Conservation (phyloP, 2,113 vertebrate species). For the Phoxinus phoxinus region DNA sequence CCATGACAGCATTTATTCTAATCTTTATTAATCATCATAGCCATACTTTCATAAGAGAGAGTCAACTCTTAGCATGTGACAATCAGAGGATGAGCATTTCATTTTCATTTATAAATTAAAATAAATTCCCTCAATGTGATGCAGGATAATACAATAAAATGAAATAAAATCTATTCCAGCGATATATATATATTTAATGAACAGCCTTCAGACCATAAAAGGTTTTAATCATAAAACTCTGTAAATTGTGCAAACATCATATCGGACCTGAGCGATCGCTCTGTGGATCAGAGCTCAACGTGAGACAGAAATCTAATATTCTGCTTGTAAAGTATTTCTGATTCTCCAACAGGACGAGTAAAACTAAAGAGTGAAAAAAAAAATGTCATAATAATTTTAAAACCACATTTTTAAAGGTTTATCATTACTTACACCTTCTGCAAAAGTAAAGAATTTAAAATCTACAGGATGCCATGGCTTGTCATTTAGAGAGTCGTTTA, state of each 20-base stretch:
- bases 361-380: background rate
- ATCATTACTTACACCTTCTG: background rate
- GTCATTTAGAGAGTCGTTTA: conserved; percentile 48
- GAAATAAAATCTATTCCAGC: background rate
- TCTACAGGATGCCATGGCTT: background rate
- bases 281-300: background rate
- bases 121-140: background rate
- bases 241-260: conserved; percentile 22
- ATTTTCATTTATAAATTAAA: conserved; percentile 3
- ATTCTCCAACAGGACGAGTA: background rate
- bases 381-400: no score
- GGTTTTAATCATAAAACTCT: background rate
- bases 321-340: background rate
- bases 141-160: background rate
- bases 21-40: background rate
- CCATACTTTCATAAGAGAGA: conserved; percentile 7
- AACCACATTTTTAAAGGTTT: background rate
- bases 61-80: background rate
- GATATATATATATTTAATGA: background rate
- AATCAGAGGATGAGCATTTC: background rate
- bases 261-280: background rate
- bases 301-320: background rate
- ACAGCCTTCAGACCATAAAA: background rate
- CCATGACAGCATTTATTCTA: background rate
- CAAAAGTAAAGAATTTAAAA: background rate